Percentiles rank a stretch among this genome's conserved stretches.
Conservation (phyloP, 2,888 invertebrate species). For the Phyto melanocephala region DNA sequence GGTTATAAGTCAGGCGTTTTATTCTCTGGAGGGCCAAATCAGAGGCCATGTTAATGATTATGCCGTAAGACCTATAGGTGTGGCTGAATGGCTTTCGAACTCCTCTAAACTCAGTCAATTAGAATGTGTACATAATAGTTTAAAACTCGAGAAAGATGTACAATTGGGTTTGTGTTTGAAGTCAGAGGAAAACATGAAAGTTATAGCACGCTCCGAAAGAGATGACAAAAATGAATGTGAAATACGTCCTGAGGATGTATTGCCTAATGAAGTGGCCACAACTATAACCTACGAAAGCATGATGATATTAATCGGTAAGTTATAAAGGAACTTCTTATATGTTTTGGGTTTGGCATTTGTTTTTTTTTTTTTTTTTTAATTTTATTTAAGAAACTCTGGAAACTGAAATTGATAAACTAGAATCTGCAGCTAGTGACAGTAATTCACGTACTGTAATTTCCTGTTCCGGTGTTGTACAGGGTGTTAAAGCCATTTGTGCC, state of each 20-base stretch:
- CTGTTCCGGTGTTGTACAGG: conserved; percentile 89
- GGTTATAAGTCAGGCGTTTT: conserved; percentile 90
- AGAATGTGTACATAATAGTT: conserved; percentile 95
- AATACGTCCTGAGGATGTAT: conserved; percentile 87
- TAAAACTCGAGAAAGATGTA: conserved; percentile 94
- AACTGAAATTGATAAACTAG: conserved; percentile 88
- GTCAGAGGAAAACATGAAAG: conserved; percentile 83
- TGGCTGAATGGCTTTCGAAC: conserved; percentile 92
- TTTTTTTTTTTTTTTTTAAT: too few species aligned
- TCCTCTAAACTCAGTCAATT: conserved; percentile 92
- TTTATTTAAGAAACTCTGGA: conserved; percentile 86
- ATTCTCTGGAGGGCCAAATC: conserved; percentile 87
- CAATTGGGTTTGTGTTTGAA: conserved; percentile 84
- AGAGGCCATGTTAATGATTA: conserved; percentile 84
- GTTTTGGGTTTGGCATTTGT: too few species aligned
- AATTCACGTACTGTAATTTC: conserved; percentile 81
- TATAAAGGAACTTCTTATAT: neutral
- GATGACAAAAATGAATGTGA: conserved; percentile 90
- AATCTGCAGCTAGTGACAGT: conserved; percentile 83
- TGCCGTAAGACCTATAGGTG: conserved; percentile 85
- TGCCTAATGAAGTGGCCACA: conserved; percentile 87
- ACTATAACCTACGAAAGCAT: conserved; percentile 90
- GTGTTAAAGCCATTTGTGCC: conserved; percentile 95
- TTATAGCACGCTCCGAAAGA: conserved; percentile 87
- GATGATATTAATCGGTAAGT: conserved; percentile 89